Conservation (phyloP, 1,140 invertebrate genomes). For the Psix sp. region DNA sequence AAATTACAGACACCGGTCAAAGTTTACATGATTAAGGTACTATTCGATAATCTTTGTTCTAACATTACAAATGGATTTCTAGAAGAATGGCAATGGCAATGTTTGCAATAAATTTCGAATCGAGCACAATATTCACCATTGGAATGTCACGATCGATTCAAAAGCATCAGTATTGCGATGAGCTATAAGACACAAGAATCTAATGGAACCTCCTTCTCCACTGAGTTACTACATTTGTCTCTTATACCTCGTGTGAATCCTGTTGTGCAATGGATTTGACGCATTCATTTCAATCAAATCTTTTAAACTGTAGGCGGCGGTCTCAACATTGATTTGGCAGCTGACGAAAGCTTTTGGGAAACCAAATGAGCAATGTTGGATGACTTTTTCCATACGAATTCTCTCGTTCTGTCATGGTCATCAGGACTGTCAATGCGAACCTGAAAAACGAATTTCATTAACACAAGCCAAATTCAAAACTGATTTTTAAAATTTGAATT, state of each 20-base stretch:
- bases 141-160: slow-evolving; percentile 48
- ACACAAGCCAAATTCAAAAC: not conserved
- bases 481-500: slow-evolving; percentile 2
- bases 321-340: slow-evolving; percentile 85
- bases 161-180: slow-evolving; percentile 29
- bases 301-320: slow-evolving; percentile 69
- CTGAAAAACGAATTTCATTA: slow-evolving; percentile 71
- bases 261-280: not conserved
- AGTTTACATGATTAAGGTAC: too few relatives aligned
- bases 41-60: too few relatives aligned
- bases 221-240: slow-evolving; percentile 10
- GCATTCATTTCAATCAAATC: slow-evolving; percentile 5
- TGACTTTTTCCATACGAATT: slow-evolving; percentile 88
- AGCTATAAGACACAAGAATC: slow-evolving; percentile 36
- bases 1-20: too few relatives aligned
- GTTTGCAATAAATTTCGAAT: slow-evolving; percentile 38
- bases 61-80: too few relatives aligned
- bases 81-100: slow-evolving; percentile 57
- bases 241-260: slow-evolving; percentile 29
- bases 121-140: too few relatives aligned
- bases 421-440: slow-evolving; percentile 87
- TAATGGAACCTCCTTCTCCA: too few relatives aligned
- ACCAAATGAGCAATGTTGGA: slow-evolving; percentile 88
- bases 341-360: slow-evolving; percentile 85
- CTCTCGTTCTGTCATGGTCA: slow-evolving; percentile 88